These are phyloP conservation scores for Oscheius sp. DNA, from an alignment of 2,888 invertebrate genomes.

Conservation along the genomic window DNA sequence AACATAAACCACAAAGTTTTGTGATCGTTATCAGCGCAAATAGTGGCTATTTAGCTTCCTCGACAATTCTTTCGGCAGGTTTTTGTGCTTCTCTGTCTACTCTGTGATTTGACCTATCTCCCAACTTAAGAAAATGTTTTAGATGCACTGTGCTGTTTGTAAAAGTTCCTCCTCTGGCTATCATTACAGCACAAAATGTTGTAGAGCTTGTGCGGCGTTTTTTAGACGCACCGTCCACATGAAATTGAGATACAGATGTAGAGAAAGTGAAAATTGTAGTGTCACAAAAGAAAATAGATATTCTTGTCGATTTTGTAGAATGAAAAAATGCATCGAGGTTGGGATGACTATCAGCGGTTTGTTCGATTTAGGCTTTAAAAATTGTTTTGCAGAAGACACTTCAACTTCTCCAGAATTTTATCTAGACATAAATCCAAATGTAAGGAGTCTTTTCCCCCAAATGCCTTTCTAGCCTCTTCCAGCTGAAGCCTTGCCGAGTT, in stretches of 20 bases:
- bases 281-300: not conserved
- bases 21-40: slow-evolving; percentile 5
- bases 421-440: not conserved
- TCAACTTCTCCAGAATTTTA: not conserved
- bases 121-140: not conserved
- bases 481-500: not conserved
- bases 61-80: not conserved
- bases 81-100: not conserved
- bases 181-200: not conserved
- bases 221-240: not conserved
- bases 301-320: not conserved
- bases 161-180: not conserved
- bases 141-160: slow-evolving; percentile 9
- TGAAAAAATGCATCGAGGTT: slow-evolving; percentile 14
- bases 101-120: not conserved
- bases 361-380: not conserved
- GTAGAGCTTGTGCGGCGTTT: slow-evolving; percentile 13
- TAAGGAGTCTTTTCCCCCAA: not conserved
- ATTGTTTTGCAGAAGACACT: not conserved
- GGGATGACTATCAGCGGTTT: not conserved
- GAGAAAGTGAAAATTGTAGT: not conserved
- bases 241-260: slow-evolving; percentile 8
- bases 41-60: not conserved
- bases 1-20: not conserved
- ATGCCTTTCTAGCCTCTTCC: not conserved